Conservation (phyloP, 2,888 invertebrate species). For the Cyclophora punctaria region DNA sequence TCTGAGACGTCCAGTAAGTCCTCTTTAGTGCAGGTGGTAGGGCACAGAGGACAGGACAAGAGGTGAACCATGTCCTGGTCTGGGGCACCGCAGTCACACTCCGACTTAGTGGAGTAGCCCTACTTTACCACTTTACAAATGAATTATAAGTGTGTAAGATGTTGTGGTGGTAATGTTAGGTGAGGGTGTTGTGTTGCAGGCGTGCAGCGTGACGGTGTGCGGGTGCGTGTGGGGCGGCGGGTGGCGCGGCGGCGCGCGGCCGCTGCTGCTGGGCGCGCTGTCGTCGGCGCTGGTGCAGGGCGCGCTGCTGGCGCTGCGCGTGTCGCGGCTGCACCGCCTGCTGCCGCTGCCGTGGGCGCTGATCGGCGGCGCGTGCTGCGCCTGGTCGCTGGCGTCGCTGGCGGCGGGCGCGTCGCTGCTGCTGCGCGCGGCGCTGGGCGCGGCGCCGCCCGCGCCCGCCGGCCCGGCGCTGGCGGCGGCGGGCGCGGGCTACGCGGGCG, state of each 20-base stretch:
- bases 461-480: conserved; percentile 21
- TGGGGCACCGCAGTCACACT: too few species aligned
- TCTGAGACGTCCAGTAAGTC: too few species aligned
- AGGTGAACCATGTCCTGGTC: too few species aligned
- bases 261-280: conserved; percentile 57
- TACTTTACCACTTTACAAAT: too few species aligned
- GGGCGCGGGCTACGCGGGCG: conserved; percentile 30
- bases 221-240: conserved; percentile 47
- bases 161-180: background rate
- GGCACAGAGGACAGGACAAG: too few species aligned
- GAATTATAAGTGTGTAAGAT: conserved; percentile 6
- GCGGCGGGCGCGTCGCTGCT: conserved; percentile 36
- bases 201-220: conserved; percentile 32
- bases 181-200: conserved; percentile 17
- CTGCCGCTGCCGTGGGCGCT: conserved; percentile 60
- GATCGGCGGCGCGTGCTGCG: conserved; percentile 31
- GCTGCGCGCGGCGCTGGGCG: conserved; percentile 29
- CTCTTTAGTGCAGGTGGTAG: too few species aligned
- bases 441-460: conserved; percentile 18
- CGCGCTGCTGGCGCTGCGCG: conserved; percentile 47
- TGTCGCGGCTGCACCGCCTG: conserved; percentile 51
- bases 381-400: conserved; percentile 24
- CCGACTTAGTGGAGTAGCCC: too few species aligned
- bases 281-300: conserved; percentile 55
- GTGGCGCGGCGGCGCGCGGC: conserved; percentile 42